These are phyloP conservation scores for Thomomys bottae DNA, from an alignment of 2,113 vertebrate genomes.

Conservation along the genomic window DNA sequence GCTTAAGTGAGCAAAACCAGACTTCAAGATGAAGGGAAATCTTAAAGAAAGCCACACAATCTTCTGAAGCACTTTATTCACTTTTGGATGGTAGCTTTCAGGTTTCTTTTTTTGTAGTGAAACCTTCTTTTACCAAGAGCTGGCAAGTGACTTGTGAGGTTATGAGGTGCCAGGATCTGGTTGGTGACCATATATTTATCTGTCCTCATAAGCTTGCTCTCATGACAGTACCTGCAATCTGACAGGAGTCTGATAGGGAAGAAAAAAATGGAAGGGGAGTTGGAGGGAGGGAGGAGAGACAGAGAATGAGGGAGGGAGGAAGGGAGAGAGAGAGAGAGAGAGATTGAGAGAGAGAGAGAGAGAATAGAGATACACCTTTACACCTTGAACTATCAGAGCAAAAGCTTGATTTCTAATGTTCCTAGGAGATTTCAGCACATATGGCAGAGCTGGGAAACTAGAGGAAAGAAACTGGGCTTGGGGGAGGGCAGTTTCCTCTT, in stretches of 20 bases:
- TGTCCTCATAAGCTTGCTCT: not conserved
- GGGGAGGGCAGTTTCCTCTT: not conserved
- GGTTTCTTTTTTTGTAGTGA: slow-evolving; percentile 5
- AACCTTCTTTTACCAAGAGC: not conserved
- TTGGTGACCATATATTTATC: not conserved
- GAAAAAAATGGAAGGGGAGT: too few relatives aligned
- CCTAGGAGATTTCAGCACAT: not conserved
- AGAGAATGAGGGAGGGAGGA: not conserved
- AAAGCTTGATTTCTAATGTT: not conserved
- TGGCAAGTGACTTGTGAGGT: not conserved
- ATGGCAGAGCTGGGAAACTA: not conserved
- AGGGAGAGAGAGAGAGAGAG: too few relatives aligned
- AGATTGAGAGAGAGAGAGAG: not conserved
- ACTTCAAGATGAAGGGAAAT: slow-evolving; percentile 11
- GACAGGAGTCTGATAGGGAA: not conserved
- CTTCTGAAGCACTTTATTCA: slow-evolving; percentile 1
- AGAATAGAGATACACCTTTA: not conserved
- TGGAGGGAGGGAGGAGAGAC: not conserved
- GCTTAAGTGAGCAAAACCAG: slow-evolving; percentile 61
- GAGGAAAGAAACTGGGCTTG: not conserved
- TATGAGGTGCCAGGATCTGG: not conserved
- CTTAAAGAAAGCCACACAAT: slow-evolving; percentile 1
- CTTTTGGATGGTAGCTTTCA: not conserved
- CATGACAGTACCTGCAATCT: not conserved
- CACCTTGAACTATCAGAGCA: not conserved